These are phyloP conservation scores for Hetaerina americana DNA, from an alignment of 1,140 invertebrate species.

Conservation along the genomic window DNA sequence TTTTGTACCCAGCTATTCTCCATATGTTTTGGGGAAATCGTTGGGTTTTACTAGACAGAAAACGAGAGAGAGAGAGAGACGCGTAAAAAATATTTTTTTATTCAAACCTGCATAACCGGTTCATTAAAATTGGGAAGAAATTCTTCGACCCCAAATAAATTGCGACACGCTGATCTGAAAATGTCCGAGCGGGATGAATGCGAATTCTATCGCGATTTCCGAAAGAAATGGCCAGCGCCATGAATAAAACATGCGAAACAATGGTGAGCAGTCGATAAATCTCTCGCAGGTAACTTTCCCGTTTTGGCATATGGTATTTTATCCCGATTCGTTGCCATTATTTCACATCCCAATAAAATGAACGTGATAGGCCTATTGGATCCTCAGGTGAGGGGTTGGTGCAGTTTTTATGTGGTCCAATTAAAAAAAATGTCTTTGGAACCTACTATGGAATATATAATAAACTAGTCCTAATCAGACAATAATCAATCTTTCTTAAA, in stretches of 20 bases:
- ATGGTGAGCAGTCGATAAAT: not conserved
- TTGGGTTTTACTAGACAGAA: no score
- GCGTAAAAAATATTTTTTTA: no score
- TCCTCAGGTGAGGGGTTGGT: not conserved
- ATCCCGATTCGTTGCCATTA: not conserved
- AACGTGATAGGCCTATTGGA: not conserved
- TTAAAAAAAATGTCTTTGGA: no score
- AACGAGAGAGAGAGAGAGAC: no score
- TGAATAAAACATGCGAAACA: not conserved
- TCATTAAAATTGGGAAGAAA: not conserved
- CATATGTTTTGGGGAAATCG: no score
- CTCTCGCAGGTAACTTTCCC: not conserved
- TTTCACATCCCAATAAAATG: not conserved
- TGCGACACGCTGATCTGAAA: not conserved
- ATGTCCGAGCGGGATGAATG: not conserved
- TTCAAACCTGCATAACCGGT: not conserved
- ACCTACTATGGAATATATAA: no score
- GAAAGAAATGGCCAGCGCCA: not conserved
- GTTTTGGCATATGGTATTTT: not conserved
- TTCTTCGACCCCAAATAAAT: not conserved
- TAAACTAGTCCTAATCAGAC: no score
- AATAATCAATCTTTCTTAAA: no score
- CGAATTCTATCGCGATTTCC: not conserved
- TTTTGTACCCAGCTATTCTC: no score
- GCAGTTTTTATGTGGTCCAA: not conserved